These are phyloP conservation scores for Micrasema minimum DNA, from an alignment of 1,140 invertebrate species.

Conservation along the genomic window DNA sequence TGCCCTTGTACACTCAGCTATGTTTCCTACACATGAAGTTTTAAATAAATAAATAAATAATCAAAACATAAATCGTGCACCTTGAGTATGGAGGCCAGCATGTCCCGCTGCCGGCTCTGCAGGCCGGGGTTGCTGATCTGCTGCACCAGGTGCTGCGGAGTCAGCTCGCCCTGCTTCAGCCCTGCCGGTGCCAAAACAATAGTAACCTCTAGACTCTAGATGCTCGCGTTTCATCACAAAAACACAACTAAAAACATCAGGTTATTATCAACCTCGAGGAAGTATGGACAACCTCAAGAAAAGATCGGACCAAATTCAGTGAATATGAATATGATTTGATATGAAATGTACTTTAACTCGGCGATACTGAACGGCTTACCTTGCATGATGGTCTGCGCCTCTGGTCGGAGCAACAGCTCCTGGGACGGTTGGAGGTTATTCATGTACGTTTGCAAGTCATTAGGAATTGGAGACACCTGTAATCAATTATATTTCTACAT, in stretches of 20 bases:
- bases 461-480: constrained; percentile 64
- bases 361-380: too few species aligned
- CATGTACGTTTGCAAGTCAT: constrained; percentile 68
- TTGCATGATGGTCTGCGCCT: constrained; percentile 78
- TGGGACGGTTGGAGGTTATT: constrained; percentile 64
- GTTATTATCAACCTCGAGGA: too few species aligned
- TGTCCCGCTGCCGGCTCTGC: constrained; percentile 77
- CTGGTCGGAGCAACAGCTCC: constrained; percentile 76
- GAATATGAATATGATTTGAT: too few species aligned
- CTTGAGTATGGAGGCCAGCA: constrained; percentile 76
- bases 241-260: too few species aligned
- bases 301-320: too few species aligned
- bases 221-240: too few species aligned
- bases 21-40: too few species aligned
- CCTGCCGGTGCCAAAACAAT: constrained; percentile 64
- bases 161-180: constrained; percentile 78
- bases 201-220: background rate
- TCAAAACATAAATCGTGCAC: too few species aligned
- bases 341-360: too few species aligned
- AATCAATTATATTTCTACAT: constrained; percentile 43
- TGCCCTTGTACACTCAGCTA: too few species aligned
- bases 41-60: too few species aligned
- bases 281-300: too few species aligned
- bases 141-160: constrained; percentile 77
- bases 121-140: constrained; percentile 78